Evolutionary conservation across 1,140 invertebrate genomes (phyloP).

Genomic region (Drosophila repleta): DNA sequence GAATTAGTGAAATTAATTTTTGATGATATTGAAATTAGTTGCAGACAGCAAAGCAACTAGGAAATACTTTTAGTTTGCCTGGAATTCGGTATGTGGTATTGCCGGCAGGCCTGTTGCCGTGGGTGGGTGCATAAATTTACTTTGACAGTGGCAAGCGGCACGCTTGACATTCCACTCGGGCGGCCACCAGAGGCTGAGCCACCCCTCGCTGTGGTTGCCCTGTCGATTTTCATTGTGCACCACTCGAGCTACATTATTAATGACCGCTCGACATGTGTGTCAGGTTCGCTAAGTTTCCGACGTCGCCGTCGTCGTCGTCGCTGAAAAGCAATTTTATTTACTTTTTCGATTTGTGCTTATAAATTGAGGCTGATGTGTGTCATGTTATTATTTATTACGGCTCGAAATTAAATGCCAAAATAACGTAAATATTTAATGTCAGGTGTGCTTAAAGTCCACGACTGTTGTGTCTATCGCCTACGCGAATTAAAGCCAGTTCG

Average conservation of each 20-base stretch:
- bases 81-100: conserved; percentile 39
- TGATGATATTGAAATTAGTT: conserved; percentile 84
- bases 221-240: conserved; percentile 64
- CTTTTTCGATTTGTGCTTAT: conserved; percentile 73
- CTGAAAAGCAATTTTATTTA: conserved; percentile 83
- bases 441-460: conserved; percentile 48
- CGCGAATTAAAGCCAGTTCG: conserved; percentile 18
- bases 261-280: conserved; percentile 80
- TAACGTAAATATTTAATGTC: conserved; percentile 76
- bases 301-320: conserved; percentile 10
- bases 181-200: background rate
- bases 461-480: background rate
- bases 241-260: conserved; percentile 73
- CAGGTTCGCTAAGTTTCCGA: conserved; percentile 69
- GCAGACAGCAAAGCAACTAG: conserved; percentile 72
- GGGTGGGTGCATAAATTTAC: conserved; percentile 80
- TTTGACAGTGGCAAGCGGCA: conserved; percentile 75
- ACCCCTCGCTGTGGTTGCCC: conserved; percentile 11
- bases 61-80: conserved; percentile 67
- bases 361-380: conserved; percentile 63
- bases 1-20: conserved; percentile 84
- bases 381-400: conserved; percentile 81
- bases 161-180: conserved; percentile 63
- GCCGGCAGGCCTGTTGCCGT: conserved; percentile 18
- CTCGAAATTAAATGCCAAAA: conserved; percentile 80